These are phyloP conservation scores for Micrastur ruficollis DNA, from an alignment of 2,797 vertebrate genomes.

Conservation along the genomic window DNA sequence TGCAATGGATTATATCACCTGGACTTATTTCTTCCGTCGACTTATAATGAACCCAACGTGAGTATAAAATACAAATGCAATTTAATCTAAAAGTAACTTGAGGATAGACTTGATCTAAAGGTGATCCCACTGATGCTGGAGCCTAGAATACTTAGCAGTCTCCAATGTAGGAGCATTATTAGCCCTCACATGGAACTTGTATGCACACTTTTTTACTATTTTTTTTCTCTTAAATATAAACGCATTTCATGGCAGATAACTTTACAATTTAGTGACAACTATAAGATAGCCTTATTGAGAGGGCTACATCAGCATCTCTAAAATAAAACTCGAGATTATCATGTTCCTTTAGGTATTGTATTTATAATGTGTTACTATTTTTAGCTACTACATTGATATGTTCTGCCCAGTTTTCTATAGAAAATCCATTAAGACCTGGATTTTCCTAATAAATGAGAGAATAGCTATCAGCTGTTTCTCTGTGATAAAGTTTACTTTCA, in stretches of 20 bases:
- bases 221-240: constrained; percentile 22
- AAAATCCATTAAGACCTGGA: constrained; percentile 10
- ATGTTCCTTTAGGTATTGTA: background rate
- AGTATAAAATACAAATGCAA: constrained; percentile 15
- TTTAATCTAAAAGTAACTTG: background rate
- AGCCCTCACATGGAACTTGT: background rate
- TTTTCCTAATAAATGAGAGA: constrained; percentile 37
- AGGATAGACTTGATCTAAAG: constrained; percentile 28
- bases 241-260: constrained; percentile 29
- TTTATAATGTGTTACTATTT: constrained; percentile 10
- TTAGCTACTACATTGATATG: background rate
- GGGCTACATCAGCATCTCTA: background rate
- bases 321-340: constrained; percentile 32
- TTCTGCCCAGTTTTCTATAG: constrained; percentile 1
- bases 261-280: constrained; percentile 15
- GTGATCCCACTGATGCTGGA: background rate
- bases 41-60: constrained; percentile 99
- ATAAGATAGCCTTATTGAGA: constrained; percentile 16
- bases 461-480: constrained; percentile 58
- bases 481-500: constrained; percentile 45
- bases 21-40: constrained; percentile 97
- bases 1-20: constrained; percentile 98
- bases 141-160: background rate
- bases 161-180: background rate
- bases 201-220: background rate